Evolutionary conservation across 2,888 invertebrate genomes (phyloP), one percentile per base, ranked within the genome.

Genomic region (Lamellibrachia satsuma): DNA sequence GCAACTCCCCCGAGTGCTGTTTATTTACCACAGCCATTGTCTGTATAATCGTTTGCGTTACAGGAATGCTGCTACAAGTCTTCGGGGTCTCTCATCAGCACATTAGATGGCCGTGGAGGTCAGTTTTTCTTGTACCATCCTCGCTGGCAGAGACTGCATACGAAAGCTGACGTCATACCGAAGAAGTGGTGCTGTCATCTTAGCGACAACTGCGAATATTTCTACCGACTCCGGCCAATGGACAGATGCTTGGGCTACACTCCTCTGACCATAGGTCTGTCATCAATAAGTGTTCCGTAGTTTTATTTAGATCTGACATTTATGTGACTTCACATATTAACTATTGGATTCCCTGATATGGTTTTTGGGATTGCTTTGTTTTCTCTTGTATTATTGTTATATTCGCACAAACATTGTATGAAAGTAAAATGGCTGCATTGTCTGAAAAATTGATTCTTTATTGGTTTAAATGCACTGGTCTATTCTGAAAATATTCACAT

Each of bases 21-120:
- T 4, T n/a, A 75, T 0, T 22, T 55, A 55, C 0, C 22, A 22
- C 75, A 6, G n/a, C 22, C 22, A 75, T 22, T 75, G 22, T 22
- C 6, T 75, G n/a, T n/a, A 75, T n/a, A 22, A 75, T 1, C 4
- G 22, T n/a, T 22, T 75, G 22, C 22, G 15, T 75, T 75, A 11
- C 75, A 75, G 75, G 75, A 75, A 75, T 93, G 93, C 90, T 93
- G 93, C 57, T 93, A 93, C 92, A 52, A 52, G n/a, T 9, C 52
- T 9, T 57, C 75, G 11, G 92, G 92, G 2, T 52, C 91, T 27
- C 92, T 93, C 15, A 91, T 93, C 6, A 90, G 90, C 15, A 90
- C 60, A 27, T 90, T 91, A 2, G 39, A 60, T 27, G 60, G 22
- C 27, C 51, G 52, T 11, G 90, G 91, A 51, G 93, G 93, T 51